Percentiles rank a stretch among this genome's conserved stretches.
Evolutionary conservation across 1,140 invertebrate genomes (phyloP).

Genomic region (Neocloeon triangulifer): DNA sequence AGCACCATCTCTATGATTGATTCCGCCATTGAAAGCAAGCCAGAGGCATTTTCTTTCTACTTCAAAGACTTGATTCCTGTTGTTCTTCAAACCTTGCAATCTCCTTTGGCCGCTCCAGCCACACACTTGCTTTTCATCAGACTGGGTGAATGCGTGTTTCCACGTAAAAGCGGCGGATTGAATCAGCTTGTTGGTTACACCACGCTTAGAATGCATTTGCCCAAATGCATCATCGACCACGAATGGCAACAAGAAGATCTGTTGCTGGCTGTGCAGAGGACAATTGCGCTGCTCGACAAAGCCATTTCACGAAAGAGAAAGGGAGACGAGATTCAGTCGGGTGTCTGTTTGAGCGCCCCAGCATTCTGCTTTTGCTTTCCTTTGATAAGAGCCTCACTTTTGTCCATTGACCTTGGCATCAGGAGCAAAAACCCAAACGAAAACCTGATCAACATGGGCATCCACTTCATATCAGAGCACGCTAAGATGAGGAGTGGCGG

Average conservation of each 20-base stretch:
- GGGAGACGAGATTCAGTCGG: conserved; percentile 3
- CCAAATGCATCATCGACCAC: conserved; percentile 50
- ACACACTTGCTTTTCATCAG: conserved; percentile 15
- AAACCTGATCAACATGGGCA: conserved; percentile 15
- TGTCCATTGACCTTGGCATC: conserved; percentile 13
- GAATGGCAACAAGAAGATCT: conserved; percentile 57
- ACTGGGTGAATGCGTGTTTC: conserved; percentile 15
- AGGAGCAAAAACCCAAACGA: conserved; percentile 11
- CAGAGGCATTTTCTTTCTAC: conserved; percentile 30
- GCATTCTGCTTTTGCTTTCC: conserved; percentile 68
- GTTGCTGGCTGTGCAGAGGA: conserved; percentile 26
- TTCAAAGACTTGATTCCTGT: conserved; percentile 34
- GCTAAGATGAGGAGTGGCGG: conserved; percentile 29
- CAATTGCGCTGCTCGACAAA: conserved; percentile 30
- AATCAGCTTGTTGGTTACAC: conserved; percentile 36
- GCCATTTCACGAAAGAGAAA: conserved; percentile 14
- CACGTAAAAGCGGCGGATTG: conserved; percentile 7
- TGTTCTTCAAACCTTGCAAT: conserved; percentile 36
- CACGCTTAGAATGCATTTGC: conserved; percentile 45
- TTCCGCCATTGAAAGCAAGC: conserved; percentile 34
- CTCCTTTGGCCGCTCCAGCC: conserved; percentile 39
- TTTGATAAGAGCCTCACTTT: conserved; percentile 42
- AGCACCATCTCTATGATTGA: conserved; percentile 35
- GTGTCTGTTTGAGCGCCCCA: conserved; percentile 35
- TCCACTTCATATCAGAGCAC: conserved; percentile 42